These are phyloP conservation scores for Bothrops jararaca DNA, from an alignment of 2,113 vertebrate genomes.

Conservation along the genomic window DNA sequence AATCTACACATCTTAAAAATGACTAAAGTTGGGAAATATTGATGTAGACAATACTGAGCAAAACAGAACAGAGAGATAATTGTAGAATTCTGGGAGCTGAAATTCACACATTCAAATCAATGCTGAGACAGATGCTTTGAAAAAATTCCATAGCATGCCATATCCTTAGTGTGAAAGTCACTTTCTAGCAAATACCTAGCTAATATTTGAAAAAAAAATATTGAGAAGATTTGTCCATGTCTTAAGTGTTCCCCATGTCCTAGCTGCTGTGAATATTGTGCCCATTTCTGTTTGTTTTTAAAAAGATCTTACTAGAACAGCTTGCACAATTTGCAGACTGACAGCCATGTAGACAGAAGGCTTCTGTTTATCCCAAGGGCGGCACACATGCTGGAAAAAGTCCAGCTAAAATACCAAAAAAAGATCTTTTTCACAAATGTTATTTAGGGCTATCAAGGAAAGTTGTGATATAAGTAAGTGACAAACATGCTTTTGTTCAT, in stretches of 20 bases:
- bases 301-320: slow-evolving; percentile 44
- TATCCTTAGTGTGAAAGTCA: neutral
- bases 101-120: neutral
- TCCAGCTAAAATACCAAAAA: slow-evolving; percentile 46
- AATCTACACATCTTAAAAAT: neutral
- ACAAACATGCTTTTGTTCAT: slow-evolving; percentile 38
- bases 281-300: slow-evolving; percentile 46
- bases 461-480: neutral
- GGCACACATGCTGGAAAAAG: slow-evolving; percentile 56
- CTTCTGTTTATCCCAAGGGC: slow-evolving; percentile 56
- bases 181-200: slow-evolving; percentile 31
- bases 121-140: neutral
- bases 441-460: slow-evolving; percentile 46
- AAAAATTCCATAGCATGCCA: neutral
- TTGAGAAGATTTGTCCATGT: slow-evolving; percentile 18
- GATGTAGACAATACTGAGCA: neutral
- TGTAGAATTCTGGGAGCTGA: neutral
- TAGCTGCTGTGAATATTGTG: slow-evolving; percentile 48
- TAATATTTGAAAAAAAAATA: slow-evolving; percentile 31
- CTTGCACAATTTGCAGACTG: slow-evolving; percentile 55
- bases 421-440: slow-evolving; percentile 51
- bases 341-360: slow-evolving; percentile 57
- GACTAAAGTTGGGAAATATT: neutral
- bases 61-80: neutral
- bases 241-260: slow-evolving; percentile 15